Evolutionary conservation across 2,888 invertebrate genomes (phyloP).

Genomic region (Drosophila sordidapex): DNA sequence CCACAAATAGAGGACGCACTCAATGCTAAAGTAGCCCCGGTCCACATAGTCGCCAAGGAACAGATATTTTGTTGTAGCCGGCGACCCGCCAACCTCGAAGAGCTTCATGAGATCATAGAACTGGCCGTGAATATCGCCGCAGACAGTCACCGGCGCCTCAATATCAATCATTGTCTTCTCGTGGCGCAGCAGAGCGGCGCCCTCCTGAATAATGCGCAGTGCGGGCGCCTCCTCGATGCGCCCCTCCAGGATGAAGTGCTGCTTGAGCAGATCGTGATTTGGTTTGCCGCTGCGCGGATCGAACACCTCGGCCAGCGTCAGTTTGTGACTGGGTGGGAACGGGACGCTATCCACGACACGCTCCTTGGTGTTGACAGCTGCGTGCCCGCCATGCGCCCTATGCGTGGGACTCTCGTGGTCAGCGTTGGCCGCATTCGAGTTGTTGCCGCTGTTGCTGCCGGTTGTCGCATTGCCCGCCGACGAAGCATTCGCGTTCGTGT

Average conservation of each 20-base stretch:
- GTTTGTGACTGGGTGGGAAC: constrained; percentile 99
- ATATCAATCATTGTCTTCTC: constrained; percentile 99
- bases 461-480: constrained; percentile 27
- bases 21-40: constrained; percentile 93
- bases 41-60: constrained; percentile 99
- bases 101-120: constrained; percentile 99
- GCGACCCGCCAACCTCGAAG: constrained; percentile 99
- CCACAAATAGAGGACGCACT: constrained; percentile 99
- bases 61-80: constrained; percentile 99
- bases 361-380: constrained; percentile 76
- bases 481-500: not conserved
- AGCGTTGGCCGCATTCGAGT: constrained; percentile 28
- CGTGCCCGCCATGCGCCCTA: constrained; percentile 65
- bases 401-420: constrained; percentile 63
- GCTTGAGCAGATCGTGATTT: constrained; percentile 98
- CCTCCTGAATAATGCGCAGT: constrained; percentile 98
- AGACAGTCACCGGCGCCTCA: constrained; percentile 99
- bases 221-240: constrained; percentile 99
- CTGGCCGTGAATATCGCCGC: constrained; percentile 99
- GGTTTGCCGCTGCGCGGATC: constrained; percentile 97
- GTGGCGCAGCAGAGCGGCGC: constrained; percentile 92
- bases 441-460: constrained; percentile 34
- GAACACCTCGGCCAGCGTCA: constrained; percentile 97
- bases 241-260: constrained; percentile 99
- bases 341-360: constrained; percentile 91